phyloP scores from a whole-genome alignment of 2,113 vertebrate species.

The Oreochromis aureus region DNA sequence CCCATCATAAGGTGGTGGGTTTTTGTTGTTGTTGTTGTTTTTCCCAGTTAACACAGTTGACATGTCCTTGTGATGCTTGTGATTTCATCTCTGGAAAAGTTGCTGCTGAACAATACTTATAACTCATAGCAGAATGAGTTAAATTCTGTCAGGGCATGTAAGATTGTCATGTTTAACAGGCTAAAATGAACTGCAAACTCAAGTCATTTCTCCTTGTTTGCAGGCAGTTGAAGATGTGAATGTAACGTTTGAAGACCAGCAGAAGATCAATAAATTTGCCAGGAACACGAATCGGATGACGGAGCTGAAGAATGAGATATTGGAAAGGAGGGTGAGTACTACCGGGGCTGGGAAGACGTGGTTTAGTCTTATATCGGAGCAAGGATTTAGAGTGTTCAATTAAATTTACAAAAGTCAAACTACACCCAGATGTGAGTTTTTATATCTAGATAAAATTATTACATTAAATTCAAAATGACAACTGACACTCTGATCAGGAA shows the following conservation, averaged over 20 bases:
- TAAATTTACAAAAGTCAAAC: neutral
- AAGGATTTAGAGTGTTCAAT: neutral
- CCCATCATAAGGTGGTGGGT: neutral
- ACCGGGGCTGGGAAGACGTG: neutral
- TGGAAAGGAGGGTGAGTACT: slow-evolving; percentile 84
- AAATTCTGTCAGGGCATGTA: neutral
- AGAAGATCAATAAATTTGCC: slow-evolving; percentile 98
- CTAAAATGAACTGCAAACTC: neutral
- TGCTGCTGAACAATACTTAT: neutral
- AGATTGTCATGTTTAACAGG: neutral
- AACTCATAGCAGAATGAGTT: rapidly evolving
- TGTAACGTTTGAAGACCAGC: slow-evolving; percentile 96
- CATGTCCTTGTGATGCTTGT: neutral
- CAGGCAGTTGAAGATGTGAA: slow-evolving; percentile 95
- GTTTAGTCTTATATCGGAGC: neutral
- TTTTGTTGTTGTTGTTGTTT: no score
- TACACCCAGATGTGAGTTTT: neutral
- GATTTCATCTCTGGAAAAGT: neutral
- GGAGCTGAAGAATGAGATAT: slow-evolving; percentile 95
- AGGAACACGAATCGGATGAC: slow-evolving; percentile 91
- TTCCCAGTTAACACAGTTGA: neutral
- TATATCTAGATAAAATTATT: neutral
- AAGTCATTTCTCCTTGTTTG: neutral
- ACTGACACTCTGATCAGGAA: neutral
- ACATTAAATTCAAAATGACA: neutral